Conservation (phyloP, 1,140 invertebrate genomes). For the Eciton burchellii region DNA sequence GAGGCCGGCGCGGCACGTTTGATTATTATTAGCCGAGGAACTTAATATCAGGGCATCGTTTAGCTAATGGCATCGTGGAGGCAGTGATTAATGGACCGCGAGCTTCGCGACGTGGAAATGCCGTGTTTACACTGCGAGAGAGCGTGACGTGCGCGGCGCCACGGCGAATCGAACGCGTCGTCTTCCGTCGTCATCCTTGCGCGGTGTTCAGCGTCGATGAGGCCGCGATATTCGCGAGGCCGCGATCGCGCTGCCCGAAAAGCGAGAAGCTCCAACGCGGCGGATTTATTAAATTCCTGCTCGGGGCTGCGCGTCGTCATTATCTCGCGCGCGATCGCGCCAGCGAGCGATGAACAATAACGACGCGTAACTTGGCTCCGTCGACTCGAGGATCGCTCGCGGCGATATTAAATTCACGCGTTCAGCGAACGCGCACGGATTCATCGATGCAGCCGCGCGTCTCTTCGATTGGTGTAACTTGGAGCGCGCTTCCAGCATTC, state of each 20-base stretch:
- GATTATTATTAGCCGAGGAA: slow-evolving; percentile 45
- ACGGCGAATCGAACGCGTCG: background rate
- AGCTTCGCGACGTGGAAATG: slow-evolving; percentile 30
- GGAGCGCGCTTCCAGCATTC: too few relatives aligned
- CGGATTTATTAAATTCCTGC: background rate
- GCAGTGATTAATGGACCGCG: slow-evolving; percentile 41
- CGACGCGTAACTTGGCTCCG: too few relatives aligned
- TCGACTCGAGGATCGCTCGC: background rate
- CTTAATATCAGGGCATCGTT: slow-evolving; percentile 37
- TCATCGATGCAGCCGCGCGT: too few relatives aligned
- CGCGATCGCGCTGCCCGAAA: too few relatives aligned
- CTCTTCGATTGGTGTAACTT: too few relatives aligned
- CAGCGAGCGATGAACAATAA: too few relatives aligned
- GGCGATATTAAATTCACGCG: too few relatives aligned
- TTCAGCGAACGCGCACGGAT: too few relatives aligned
- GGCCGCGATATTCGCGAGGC: slow-evolving; percentile 25
- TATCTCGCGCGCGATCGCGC: background rate
- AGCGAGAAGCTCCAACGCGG: background rate
- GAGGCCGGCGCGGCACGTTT: background rate
- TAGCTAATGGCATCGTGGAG: slow-evolving; percentile 30
- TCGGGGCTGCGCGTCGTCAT: background rate
- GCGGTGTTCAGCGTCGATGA: background rate
- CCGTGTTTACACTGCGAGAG: background rate
- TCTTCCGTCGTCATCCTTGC: slow-evolving; percentile 14
- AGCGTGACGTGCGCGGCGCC: slow-evolving; percentile 6